A percentile compares a stretch with the other conserved stretches of the same genome.
Conservation (phyloP, 2,113 vertebrate species). For the Rhodinocichla rosea region DNA sequence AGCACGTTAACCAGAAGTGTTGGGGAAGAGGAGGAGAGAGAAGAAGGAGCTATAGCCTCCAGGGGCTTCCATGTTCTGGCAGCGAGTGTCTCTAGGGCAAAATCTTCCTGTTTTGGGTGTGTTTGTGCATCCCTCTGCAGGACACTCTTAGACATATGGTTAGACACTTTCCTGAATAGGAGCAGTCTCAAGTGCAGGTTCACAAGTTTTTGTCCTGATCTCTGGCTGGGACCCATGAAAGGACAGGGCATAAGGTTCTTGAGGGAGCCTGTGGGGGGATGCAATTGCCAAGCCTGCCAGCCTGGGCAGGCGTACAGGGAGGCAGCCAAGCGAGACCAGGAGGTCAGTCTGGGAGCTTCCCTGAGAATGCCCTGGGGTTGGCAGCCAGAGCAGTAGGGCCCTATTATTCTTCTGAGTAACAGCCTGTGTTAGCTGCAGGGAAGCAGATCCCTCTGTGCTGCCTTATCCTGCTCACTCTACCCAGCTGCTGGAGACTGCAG, state of each 20-base stretch:
- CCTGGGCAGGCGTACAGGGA: neutral
- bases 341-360: neutral
- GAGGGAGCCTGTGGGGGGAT: rapidly evolving
- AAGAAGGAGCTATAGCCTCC: neutral
- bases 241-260: neutral
- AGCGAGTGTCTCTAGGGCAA: neutral
- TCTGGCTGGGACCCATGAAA: neutral
- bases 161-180: neutral
- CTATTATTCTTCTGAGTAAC: neutral
- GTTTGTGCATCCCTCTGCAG: neutral
- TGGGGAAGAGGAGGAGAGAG: neutral
- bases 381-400: neutral
- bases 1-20: neutral
- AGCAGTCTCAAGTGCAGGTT: neutral
- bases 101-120: rapidly evolving
- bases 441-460: neutral
- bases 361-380: neutral
- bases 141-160: neutral
- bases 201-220: neutral
- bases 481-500: neutral
- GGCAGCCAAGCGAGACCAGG: rapidly evolving
- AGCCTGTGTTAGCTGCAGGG: rapidly evolving
- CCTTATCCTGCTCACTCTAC: rapidly evolving
- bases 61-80: neutral
- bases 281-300: neutral